Evolutionary conservation across 92 coral and sea anemone species (phyloP), one percentile per base, ranked within the genome.

Genomic region (Zoanthus sansibaricus): DNA sequence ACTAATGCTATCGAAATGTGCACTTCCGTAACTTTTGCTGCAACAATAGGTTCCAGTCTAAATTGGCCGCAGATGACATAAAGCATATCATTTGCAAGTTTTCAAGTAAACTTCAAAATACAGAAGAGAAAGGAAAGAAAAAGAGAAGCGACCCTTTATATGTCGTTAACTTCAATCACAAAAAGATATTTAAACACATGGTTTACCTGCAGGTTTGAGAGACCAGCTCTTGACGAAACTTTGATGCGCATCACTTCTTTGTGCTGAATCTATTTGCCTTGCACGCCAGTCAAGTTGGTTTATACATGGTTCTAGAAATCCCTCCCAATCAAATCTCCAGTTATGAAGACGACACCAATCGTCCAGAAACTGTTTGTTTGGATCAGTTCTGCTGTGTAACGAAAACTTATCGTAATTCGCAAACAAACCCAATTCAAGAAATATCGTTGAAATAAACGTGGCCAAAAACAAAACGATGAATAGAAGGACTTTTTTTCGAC

Each of bases 261-360:
- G 78, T 16, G 69, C 10, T 10, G 88, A 86, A 10, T 70, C 25
- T 16, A 56, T 16, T 66, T 92, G 71, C 45, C 92, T 82, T 32
- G 89, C 54, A 20, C 77, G 32, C 94, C 94, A 92, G 56, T 86
- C 78, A 52, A 77, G 69, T 14, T 89, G 79, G 9, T 78, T 21
- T 0, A n/a, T 72, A 32, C 94, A 92, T 44, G 84, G 73, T 5
- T 72, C 84, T 42, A 89, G 61, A 77, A 92, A n/a, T 14, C 77
- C 87, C 67, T 83, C 77, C 92, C 94, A 92, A 72, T 89, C 87
- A 47, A 75, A 59, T 47, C 91, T 82, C 92, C 90, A 92, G 32
- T 71, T 82, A 75, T 92, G 86, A 68, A 92, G 52, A 5, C 88
- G 88, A 83, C 90, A 84, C 94, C 92, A 92, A 61, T 91, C 92